Evolutionary conservation across 2,113 vertebrate genomes (phyloP), one percentile per base, ranked within the genome.

Genomic region (Buteo buteo): DNA sequence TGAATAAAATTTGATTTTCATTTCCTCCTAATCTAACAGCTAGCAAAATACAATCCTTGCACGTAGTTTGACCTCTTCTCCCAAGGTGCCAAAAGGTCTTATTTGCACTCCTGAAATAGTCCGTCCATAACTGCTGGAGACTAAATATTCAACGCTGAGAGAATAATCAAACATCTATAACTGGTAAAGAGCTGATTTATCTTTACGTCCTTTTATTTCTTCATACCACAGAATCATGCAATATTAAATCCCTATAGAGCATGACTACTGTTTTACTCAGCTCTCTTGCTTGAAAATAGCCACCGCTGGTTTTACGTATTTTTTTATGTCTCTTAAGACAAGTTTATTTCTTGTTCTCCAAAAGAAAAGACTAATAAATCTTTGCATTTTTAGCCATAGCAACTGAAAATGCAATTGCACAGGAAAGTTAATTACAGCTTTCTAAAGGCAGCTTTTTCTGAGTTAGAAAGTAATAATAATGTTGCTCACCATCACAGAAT

Each of bases 231-330:
- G 84, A 58, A 38, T 42, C 44, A 2, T 9, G 26, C 28, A 26
- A 5, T 20, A 36, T 7, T 26, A 31, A 74, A 74, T 6, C 8
- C 38, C 13, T 16, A 0, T 0, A 3, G 61, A 66, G 59, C 34
- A n/a, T 0, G 1, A 36, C 22, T 28, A 5, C 17, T 44, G 29
- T 13, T 59, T 21, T 5, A 10, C 50, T 61, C 25, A 11, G 42
- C 38, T 44, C 4, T 22, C 28, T 34, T 25, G 40, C 57, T 19
- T 3, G 1, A 26, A 58, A 90, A 18, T 3, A 90, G 24, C 31
- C 76, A 40, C 11, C 0, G 0, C 45, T 73, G 64, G 8, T 16
- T 40, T 58, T n/a, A 22, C 4, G 31, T 16, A 52, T 32, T 17
- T 32, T 25, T 85, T 67, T 15, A 25, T 2, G 1, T 50, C 58